Evolutionary conservation across 1,140 invertebrate genomes (phyloP).

Genomic region (Bombus waltoni): DNA sequence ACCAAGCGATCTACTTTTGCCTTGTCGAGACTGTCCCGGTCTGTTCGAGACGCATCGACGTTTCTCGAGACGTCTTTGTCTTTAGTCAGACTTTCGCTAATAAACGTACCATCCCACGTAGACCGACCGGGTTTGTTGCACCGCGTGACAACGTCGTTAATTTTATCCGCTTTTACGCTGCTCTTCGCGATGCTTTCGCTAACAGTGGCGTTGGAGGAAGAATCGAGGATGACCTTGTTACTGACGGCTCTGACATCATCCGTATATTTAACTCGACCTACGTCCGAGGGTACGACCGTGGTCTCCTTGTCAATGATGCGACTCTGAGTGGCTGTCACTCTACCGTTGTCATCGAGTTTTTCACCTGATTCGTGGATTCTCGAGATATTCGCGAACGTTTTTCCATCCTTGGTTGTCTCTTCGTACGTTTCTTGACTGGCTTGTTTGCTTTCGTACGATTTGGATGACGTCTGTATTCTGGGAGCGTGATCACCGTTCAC

Average conservation of each 20-base stretch:
- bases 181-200: conserved; percentile 2
- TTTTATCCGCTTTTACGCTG: conserved; percentile 15
- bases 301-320: conserved; percentile 69
- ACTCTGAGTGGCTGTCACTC: conserved; percentile 59
- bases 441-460: conserved; percentile 63
- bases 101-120: conserved; percentile 72
- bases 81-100: conserved; percentile 14
- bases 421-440: conserved; percentile 62
- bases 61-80: conserved; percentile 1
- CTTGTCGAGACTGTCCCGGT: background rate
- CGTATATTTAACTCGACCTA: conserved; percentile 26
- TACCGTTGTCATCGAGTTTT: conserved; percentile 72
- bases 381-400: conserved; percentile 64
- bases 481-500: conserved; percentile 15
- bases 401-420: conserved; percentile 67
- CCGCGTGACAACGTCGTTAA: conserved; percentile 22
- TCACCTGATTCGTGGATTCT: conserved; percentile 62
- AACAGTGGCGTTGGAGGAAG: background rate
- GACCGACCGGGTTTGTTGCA: conserved; percentile 77
- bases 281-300: conserved; percentile 40
- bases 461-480: conserved; percentile 39
- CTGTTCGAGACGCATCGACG: too few species aligned
- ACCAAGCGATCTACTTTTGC: conserved; percentile 15
- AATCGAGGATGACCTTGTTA: conserved; percentile 33
- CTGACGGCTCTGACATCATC: conserved; percentile 30